These are phyloP conservation scores for Ginglymostoma cirratum DNA, from an alignment of 2,113 vertebrate species.

Conservation along the genomic window DNA sequence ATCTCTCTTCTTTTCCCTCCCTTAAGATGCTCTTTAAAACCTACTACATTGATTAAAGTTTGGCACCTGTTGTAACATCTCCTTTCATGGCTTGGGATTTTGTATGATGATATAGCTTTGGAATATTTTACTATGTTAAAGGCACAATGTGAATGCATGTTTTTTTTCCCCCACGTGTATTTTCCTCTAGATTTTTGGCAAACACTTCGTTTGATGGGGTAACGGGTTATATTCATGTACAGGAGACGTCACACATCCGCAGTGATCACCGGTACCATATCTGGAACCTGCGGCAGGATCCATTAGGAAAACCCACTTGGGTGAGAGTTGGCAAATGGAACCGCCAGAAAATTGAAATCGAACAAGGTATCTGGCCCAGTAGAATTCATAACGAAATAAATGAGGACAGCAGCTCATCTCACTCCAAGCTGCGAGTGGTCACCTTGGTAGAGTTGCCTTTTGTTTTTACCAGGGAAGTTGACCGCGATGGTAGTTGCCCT, in stretches of 20 bases:
- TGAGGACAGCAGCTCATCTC: constrained; percentile 41
- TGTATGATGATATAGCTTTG: neutral
- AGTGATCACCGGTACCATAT: constrained; percentile 62
- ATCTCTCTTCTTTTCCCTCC: neutral
- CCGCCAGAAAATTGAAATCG: constrained; percentile 59
- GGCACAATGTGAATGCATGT: neutral
- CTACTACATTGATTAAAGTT: neutral
- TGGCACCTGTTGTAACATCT: neutral
- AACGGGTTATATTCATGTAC: constrained; percentile 60
- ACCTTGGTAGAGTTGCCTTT: constrained; percentile 84
- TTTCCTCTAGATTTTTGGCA: constrained; percentile 65
- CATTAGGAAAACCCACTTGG: constrained; percentile 71
- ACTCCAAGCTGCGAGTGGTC: constrained; percentile 67
- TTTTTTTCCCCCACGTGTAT: neutral
- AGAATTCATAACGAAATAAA: constrained; percentile 41
- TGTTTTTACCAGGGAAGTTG: constrained; percentile 77
- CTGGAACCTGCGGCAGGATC: constrained; percentile 72
- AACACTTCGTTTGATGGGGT: constrained; percentile 71
- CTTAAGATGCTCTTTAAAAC: neutral
- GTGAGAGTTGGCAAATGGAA: constrained; percentile 76
- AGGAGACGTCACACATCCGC: constrained; percentile 53
- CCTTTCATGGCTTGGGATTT: neutral
- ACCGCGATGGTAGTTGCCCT: constrained; percentile 73
- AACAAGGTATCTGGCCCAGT: constrained; percentile 53
- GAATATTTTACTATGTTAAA: neutral